Evolutionary conservation across 2,797 vertebrate genomes (phyloP).

Genomic region (Gadopsis marmoratus): DNA sequence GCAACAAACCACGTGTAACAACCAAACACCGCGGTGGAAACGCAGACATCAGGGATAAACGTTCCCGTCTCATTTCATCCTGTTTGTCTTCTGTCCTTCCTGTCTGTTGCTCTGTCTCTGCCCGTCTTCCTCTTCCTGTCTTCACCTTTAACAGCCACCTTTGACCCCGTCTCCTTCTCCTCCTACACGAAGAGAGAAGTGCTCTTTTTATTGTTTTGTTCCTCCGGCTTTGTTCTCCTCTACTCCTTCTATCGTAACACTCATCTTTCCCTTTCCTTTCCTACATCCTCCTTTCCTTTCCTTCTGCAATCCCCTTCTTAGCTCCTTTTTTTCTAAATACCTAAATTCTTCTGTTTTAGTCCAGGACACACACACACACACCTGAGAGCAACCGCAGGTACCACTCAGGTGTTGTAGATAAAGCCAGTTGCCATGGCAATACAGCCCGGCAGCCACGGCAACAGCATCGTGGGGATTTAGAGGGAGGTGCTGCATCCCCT

Average conservation of each 20-base stretch:
- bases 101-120: not conserved
- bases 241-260: not conserved
- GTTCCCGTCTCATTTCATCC: too few relatives aligned
- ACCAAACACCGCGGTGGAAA: too few relatives aligned
- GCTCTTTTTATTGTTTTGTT: not conserved
- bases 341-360: not conserved
- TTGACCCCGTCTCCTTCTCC: too few relatives aligned
- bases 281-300: not conserved
- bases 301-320: not conserved
- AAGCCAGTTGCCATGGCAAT: constrained; percentile 54
- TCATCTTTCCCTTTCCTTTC: not conserved
- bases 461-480: constrained; percentile 7
- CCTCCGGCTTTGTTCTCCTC: not conserved
- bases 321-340: not conserved
- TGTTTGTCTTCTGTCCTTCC: too few relatives aligned
- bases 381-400: constrained; percentile 32
- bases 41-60: too few relatives aligned
- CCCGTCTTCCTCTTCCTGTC: not conserved
- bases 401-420: constrained; percentile 34
- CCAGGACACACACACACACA: constrained; percentile 10
- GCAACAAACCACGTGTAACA: too few relatives aligned
- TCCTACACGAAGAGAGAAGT: constrained; percentile 3
- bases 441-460: constrained; percentile 6
- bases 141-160: too few relatives aligned
- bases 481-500: not conserved